phyloP scores from a whole-genome alignment of 2,797 vertebrate genomes.

The Gobionotothen gibberifrons region DNA sequence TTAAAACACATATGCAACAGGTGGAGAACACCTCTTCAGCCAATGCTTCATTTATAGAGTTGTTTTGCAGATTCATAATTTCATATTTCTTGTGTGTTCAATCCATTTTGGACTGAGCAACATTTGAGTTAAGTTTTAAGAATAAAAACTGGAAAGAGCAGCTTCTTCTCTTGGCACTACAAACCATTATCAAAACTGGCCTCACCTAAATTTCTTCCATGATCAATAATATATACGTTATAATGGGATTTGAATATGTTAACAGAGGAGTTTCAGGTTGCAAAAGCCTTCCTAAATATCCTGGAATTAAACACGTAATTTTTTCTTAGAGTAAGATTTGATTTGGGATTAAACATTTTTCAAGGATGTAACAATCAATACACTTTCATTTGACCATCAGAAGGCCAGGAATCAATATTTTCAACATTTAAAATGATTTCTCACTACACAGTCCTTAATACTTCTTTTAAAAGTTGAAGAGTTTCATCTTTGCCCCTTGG shows the following conservation, averaged over 20 bases:
- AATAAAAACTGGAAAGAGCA: too few relatives aligned
- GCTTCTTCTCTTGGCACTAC: too few relatives aligned
- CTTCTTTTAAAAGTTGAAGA: constrained; percentile 20
- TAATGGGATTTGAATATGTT: not conserved
- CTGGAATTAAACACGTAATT: too few relatives aligned
- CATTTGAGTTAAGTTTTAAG: not conserved
- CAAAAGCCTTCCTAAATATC: too few relatives aligned
- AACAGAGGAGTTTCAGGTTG: not conserved
- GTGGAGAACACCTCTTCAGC: not conserved
- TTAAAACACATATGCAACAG: not conserved
- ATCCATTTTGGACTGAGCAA: not conserved
- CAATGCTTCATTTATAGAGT: not conserved
- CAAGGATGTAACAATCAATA: constrained; percentile 41
- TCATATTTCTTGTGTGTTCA: too few relatives aligned
- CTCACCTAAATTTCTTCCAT: too few relatives aligned
- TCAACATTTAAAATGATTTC: constrained; percentile 44
- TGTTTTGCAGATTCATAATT: not conserved
- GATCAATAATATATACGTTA: too few relatives aligned
- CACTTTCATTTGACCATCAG: constrained; percentile 44
- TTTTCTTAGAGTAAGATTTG: constrained; percentile 4
- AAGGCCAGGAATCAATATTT: constrained; percentile 44
- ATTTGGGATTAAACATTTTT: constrained; percentile 21
- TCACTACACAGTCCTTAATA: constrained; percentile 19
- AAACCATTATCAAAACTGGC: not conserved
- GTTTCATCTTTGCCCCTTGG: constrained; percentile 35